phyloP scores from a whole-genome alignment of 2,113 vertebrate genomes.

The Bufo gargarizans region DNA sequence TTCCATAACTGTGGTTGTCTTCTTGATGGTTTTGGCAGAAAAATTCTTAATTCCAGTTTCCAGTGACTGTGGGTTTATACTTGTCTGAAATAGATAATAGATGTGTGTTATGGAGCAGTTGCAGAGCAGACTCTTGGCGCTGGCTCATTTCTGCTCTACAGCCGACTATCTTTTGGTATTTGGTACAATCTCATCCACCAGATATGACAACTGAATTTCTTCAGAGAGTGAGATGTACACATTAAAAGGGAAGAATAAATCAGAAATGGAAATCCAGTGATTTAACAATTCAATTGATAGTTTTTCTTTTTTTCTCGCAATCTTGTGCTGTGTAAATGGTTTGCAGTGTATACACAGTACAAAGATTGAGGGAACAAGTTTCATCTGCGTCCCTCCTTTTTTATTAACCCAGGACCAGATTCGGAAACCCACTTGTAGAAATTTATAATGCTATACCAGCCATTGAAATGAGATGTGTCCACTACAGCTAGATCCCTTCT shows the following conservation, averaged over 20 bases:
- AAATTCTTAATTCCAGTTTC: background rate
- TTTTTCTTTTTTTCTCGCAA: background rate
- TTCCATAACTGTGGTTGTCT: background rate
- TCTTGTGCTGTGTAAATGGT: background rate
- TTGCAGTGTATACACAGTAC: background rate
- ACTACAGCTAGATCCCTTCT: too few relatives aligned
- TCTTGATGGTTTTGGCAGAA: slow-evolving; percentile 13
- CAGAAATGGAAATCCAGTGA: background rate
- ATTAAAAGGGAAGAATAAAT: background rate
- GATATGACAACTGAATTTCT: background rate
- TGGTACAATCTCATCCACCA: background rate
- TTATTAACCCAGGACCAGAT: too few relatives aligned
- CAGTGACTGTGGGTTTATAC: slow-evolving; percentile 15
- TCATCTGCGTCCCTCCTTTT: too few relatives aligned
- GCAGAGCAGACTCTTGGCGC: background rate
- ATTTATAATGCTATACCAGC: too few relatives aligned
- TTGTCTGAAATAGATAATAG: background rate
- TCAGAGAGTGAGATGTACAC: background rate
- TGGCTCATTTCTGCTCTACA: background rate
- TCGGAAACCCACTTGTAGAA: too few relatives aligned
- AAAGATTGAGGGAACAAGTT: background rate
- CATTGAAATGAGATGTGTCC: too few relatives aligned
- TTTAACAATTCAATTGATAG: background rate
- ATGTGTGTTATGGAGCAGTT: background rate
- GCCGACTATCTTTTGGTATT: background rate